These are phyloP conservation scores for Tragelaphus scriptus DNA, from an alignment of 2,113 vertebrate species.

Conservation along the genomic window DNA sequence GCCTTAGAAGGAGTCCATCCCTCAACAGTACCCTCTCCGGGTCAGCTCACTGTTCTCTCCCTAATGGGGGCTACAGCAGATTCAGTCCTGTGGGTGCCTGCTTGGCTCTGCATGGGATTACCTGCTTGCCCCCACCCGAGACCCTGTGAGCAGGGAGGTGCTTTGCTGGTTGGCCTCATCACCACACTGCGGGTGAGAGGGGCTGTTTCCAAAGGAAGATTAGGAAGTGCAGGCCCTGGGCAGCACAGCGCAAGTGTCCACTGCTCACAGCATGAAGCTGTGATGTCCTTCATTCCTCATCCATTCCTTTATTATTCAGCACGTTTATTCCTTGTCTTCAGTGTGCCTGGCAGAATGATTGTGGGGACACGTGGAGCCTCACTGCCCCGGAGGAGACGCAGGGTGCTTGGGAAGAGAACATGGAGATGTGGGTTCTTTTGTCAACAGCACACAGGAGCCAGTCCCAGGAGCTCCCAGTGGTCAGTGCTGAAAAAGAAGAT, in stretches of 20 bases:
- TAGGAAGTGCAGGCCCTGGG: neutral
- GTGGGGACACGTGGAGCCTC: neutral
- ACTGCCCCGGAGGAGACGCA: neutral
- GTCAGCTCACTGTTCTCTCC: neutral
- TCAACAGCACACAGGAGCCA: neutral
- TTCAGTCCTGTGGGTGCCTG: neutral
- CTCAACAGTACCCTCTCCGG: too few species aligned
- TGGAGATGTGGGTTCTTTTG: neutral
- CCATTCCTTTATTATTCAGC: neutral
- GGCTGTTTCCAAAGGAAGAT: neutral
- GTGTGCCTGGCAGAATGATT: neutral
- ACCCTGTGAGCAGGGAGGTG: neutral
- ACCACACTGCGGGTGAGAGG: neutral
- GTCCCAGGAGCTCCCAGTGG: neutral
- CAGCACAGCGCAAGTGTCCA: neutral
- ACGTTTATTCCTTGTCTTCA: neutral
- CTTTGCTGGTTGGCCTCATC: neutral
- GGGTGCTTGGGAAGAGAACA: neutral
- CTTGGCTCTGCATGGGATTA: neutral
- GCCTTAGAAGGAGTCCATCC: neutral
- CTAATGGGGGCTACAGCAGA: neutral
- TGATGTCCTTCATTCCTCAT: neutral
- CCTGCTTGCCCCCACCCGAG: neutral
- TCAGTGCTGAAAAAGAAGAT: neutral
- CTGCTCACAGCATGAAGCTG: neutral